phyloP scores from a whole-genome alignment of 2,113 vertebrate genomes.

The Acanthisitta chloris region DNA sequence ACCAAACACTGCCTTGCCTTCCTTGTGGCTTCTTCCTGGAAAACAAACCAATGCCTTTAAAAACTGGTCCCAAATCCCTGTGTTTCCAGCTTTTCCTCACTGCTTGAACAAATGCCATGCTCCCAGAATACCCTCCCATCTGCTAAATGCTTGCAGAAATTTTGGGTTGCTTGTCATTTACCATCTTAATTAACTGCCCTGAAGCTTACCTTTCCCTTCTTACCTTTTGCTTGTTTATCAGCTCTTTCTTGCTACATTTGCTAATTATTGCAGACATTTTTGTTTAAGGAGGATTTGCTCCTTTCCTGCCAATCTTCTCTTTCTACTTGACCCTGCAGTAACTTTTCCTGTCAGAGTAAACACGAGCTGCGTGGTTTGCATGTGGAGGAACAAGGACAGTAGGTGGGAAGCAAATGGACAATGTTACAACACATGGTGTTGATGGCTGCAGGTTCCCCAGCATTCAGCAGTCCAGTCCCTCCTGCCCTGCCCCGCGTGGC shows the following conservation, averaged over 20 bases:
- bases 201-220: neutral
- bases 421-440: accelerated
- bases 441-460: neutral
- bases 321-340: neutral
- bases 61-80: too few relatives aligned
- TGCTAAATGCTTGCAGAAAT: neutral
- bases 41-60: neutral
- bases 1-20: neutral
- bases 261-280: constrained; percentile 5
- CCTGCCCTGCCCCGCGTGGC: neutral
- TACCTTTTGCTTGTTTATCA: constrained; percentile 13
- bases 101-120: neutral
- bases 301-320: constrained; percentile 8
- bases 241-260: neutral
- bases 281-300: neutral
- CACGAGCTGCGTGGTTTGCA: neutral
- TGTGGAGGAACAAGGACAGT: neutral
- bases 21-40: neutral
- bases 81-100: neutral
- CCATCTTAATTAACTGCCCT: constrained; percentile 11
- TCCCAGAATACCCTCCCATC: neutral
- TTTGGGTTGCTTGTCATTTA: neutral
- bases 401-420: neutral
- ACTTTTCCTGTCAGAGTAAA: neutral
- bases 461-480: neutral